Evolutionary conservation across 2,113 vertebrate genomes (phyloP), one percentile per base, ranked within the genome.

Genomic region (Strigops habroptila): DNA sequence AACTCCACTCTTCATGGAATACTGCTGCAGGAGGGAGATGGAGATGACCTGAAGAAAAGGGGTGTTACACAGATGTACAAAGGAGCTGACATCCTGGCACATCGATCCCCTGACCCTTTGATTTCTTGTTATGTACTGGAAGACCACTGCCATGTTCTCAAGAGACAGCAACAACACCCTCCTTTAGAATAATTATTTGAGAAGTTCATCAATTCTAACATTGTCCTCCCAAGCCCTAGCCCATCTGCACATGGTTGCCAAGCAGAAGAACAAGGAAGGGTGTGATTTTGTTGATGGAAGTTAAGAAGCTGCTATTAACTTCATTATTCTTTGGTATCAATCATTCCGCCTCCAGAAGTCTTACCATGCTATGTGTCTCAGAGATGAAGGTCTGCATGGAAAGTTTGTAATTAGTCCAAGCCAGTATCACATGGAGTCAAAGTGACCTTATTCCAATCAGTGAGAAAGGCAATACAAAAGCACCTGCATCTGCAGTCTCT

Each of bases 371-470:
- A 6, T 30, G 43, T 7, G 13, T n/a, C 92, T 96, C 87, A 80
- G 86, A n/a, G 62, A 46, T 43, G 77, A 33, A 68, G 49, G 39
- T 44, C 51, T 52, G 67, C 4, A 33, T 74, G 60, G 35, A n/a
- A 83, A 89, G 65, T 6, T 82, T 86, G 73, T 78, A 93, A 96
- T 95, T 83, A 96, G 86, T 64, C 48, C 63, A 92, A 94, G 46
- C 27, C 86, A 59, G 53, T 83, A 81, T 48, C 63, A 88, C 33
- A 25, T 7, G n/a, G 83, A 84, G 83, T 9, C 60, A 95, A 83
- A 84, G 75, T 91, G 81, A 95, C 82, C 78, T 94, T 51, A 78
- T 75, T 91, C 79, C 63, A 92, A 69, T 93, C 84, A 95, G 59
- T 0, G 1, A 76, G 79, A 94, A 82, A 91, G 76, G 59, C 91